Evolutionary conservation across 2,888 invertebrate species (phyloP).

Genomic region (Gastracanthus pulcherrimus): DNA sequence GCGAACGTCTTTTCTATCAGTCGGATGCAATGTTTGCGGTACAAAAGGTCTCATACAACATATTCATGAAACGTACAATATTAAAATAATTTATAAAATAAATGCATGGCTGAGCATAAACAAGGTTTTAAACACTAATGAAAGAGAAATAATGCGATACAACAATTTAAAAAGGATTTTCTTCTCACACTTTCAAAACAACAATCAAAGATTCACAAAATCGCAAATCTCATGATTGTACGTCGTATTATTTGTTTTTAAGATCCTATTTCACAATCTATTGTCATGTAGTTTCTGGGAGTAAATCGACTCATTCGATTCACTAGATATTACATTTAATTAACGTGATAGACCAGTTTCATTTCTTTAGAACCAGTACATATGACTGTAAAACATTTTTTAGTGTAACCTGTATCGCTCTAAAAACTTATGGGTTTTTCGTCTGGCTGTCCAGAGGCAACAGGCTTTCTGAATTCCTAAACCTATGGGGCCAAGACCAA

Average conservation of each 20-base stretch:
- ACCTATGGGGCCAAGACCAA: constrained; percentile 43
- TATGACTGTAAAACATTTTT: constrained; percentile 40
- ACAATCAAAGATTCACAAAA: constrained; percentile 48
- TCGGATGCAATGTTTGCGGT: constrained; percentile 28
- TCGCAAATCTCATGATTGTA: constrained; percentile 52
- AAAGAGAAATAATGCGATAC: constrained; percentile 38
- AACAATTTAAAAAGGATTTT: constrained; percentile 46
- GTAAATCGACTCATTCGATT: constrained; percentile 30
- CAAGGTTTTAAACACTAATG: constrained; percentile 23
- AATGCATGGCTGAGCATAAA: constrained; percentile 39
- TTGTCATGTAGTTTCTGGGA: constrained; percentile 44
- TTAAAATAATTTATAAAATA: constrained; percentile 14
- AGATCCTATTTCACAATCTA: constrained; percentile 53
- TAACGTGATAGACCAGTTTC: constrained; percentile 11
- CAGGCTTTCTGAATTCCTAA: constrained; percentile 38
- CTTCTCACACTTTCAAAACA: constrained; percentile 31
- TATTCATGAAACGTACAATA: constrained; percentile 1
- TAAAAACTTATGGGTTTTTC: constrained; percentile 46
- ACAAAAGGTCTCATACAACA: constrained; percentile 35
- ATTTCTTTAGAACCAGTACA: constrained; percentile 8
- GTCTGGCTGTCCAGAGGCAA: constrained; percentile 21
- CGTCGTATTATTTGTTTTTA: constrained; percentile 40
- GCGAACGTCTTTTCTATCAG: constrained; percentile 20
- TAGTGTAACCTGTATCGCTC: constrained; percentile 54
- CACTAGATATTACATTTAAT: constrained; percentile 36